These are phyloP conservation scores for Lochmaea crataegi DNA, from an alignment of 2,888 invertebrate genomes.

Conservation along the genomic window DNA sequence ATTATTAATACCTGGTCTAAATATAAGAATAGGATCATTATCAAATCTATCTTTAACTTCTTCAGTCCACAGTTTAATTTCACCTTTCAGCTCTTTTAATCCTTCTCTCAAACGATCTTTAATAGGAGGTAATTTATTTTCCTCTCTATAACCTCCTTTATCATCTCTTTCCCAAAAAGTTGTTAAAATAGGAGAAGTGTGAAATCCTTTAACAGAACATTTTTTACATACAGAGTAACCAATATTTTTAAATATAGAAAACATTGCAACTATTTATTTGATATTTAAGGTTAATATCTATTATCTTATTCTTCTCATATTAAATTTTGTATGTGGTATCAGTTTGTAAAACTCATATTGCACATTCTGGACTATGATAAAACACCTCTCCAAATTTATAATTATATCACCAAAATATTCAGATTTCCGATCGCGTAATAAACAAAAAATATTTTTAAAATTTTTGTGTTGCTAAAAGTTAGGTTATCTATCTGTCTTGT, in stretches of 20 bases:
- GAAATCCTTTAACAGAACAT: conserved; percentile 45
- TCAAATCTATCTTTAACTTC: conserved; percentile 69
- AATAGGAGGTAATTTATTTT: conserved; percentile 62
- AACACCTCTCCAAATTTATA: too few species aligned
- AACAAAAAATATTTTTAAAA: too few species aligned
- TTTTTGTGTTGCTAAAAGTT: too few species aligned
- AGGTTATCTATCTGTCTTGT: too few species aligned
- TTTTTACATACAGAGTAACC: conserved; percentile 32
- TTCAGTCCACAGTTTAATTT: conserved; percentile 73
- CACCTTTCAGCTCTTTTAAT: conserved; percentile 73
- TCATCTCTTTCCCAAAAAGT: conserved; percentile 71
- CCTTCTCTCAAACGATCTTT: conserved; percentile 73
- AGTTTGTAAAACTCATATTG: too few species aligned
- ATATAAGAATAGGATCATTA: conserved; percentile 58
- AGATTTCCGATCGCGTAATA: too few species aligned
- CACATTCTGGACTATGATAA: too few species aligned
- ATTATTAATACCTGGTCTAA: conserved; percentile 32
- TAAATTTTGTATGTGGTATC: not conserved
- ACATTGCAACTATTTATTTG: conserved; percentile 22
- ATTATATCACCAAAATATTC: too few species aligned
- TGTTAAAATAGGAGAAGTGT: conserved; percentile 52
- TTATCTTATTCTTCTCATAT: conserved; percentile 3
- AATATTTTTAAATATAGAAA: conserved; percentile 26
- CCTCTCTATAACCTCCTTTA: conserved; percentile 71
- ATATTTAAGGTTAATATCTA: conserved; percentile 14